These are phyloP conservation scores for Nomada flava DNA, from an alignment of 2,888 invertebrate genomes.

Conservation along the genomic window DNA sequence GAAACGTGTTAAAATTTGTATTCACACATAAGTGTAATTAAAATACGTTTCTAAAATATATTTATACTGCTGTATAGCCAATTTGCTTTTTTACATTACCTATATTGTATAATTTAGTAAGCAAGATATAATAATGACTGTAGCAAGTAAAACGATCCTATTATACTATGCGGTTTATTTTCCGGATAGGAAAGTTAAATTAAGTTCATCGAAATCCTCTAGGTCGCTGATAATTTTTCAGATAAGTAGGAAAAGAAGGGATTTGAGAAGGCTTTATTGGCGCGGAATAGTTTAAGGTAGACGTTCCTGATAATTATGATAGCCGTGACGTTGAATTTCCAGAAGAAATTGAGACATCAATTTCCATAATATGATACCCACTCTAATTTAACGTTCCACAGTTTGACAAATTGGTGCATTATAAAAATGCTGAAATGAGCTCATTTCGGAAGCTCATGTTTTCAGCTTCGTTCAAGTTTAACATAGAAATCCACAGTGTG, in stretches of 20 bases:
- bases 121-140: not conserved
- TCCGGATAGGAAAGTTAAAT: conserved; percentile 5
- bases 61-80: too few species aligned
- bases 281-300: conserved; percentile 43
- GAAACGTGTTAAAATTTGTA: too few species aligned
- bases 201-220: conserved; percentile 33
- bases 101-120: not conserved
- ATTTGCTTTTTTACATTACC: too few species aligned
- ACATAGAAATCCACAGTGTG: too few species aligned
- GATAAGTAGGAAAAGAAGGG: not conserved
- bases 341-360: conserved; percentile 39
- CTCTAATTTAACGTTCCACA: conserved; percentile 9
- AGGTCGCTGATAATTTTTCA: conserved; percentile 34
- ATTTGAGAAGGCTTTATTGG: conserved; percentile 15
- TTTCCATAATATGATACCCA: conserved; percentile 21
- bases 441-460: not conserved
- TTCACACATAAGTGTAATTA: not conserved
- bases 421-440: not conserved
- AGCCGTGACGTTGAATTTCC: conserved; percentile 28
- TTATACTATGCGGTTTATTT: not conserved
- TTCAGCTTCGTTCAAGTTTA: too few species aligned
- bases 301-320: too few species aligned
- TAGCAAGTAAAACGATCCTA: not conserved
- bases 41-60: too few species aligned
- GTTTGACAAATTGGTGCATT: not conserved